Base-by-base conservation (phyloP, 2,797 vertebrate genomes). In the Chelon labrosus region DNA sequence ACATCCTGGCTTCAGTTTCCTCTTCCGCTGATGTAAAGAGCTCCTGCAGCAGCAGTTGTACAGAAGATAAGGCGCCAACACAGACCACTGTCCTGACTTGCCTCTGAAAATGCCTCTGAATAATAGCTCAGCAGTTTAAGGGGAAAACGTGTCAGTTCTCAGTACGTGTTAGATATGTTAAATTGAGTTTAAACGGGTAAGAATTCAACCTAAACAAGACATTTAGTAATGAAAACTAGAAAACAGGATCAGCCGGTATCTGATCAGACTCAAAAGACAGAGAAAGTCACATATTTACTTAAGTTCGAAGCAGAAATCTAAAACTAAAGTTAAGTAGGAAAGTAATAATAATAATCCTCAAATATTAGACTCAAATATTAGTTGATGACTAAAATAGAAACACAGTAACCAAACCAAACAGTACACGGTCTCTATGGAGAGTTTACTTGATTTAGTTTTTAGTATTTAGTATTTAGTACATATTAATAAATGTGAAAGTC, bases 1-100 rank as follows among this genome's bases (percentile, higher is more conserved):
- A 94, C 94, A 94, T 96, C 95, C 95, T 95, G 92, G 14, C 66
- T 68, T 62, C 57, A 55, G 79, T 87, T 92, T 95, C 93, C 89
- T 85, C 73, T 89, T 85, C 77, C 14, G 53, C 75, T 86, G 67
- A 71, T 76, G 70, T 61, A 75, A 78, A 62, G 38, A 50, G 19
- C 12, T 14, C 14, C 53, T 75, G 76, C 57, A 78, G 64, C 74
- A 78, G 64, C 74, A 72, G 12, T 42, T 52, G 2, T 35, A 14
- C 31, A 12, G 16, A 57, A 85, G 89, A 93, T 93, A 93, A 90
- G 56, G 52, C 61, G 65, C 42, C 56, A 1, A 31, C 38, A n/a
- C 13, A 67, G 47, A 38, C 27, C 5, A 31, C 52, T 65, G 25
- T 14, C n/a, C 2, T 16, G 5, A 20, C 19, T 49, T 73, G 65